Conservation (phyloP, 2,113 vertebrate species). For the Sylvia atricapilla region DNA sequence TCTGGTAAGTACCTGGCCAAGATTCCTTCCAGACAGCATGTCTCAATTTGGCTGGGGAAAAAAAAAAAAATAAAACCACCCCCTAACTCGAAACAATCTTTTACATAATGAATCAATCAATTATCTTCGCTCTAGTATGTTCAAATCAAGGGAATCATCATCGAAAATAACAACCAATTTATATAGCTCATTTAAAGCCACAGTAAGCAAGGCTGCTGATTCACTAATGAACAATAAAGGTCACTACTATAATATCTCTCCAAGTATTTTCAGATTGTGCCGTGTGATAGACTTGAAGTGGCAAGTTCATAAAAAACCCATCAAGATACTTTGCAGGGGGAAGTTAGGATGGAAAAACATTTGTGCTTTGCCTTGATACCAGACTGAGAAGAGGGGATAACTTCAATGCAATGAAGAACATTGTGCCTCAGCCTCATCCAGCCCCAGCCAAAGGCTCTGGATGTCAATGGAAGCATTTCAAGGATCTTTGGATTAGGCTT, state of each 20-base stretch:
- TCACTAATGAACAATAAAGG: slow-evolving; percentile 66
- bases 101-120: slow-evolving; percentile 61
- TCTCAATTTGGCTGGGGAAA: not conserved
- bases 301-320: not conserved
- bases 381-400: not conserved
- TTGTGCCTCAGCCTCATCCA: not conserved
- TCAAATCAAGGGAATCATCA: slow-evolving; percentile 56
- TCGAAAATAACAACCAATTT: slow-evolving; percentile 54
- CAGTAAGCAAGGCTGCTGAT: slow-evolving; percentile 14
- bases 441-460: not conserved
- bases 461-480: slow-evolving; percentile 2
- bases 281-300: not conserved
- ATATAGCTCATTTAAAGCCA: slow-evolving; percentile 52
- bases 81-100: slow-evolving; percentile 45
- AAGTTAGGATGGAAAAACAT: not conserved
- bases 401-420: not conserved
- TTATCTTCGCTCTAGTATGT: slow-evolving; percentile 34
- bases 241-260: slow-evolving; percentile 26
- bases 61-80: not conserved
- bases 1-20: not conserved
- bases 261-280: not conserved
- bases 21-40: not conserved
- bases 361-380: not conserved
- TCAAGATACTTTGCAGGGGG: not conserved
- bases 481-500: not conserved